Percentiles rank a stretch among this genome's conserved stretches.
phyloP scores from a whole-genome alignment of 37 sponge, comb jelly and placozoan genomes.

The Theonella swinhoei region DNA sequence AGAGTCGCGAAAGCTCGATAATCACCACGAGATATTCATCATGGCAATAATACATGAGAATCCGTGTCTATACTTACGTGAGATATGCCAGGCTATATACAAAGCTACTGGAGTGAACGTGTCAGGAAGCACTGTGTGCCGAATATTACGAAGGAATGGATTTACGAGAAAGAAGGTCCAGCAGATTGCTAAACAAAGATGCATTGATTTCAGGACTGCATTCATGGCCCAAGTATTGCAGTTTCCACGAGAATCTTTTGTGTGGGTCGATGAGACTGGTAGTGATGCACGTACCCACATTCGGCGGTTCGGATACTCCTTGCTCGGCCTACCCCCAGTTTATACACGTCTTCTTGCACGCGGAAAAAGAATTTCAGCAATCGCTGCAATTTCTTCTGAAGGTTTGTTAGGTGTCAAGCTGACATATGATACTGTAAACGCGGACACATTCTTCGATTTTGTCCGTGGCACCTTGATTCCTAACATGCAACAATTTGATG shows the following conservation, averaged over 20 bases:
- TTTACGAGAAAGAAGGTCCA: slow-evolving; percentile 45
- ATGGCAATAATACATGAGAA: background rate
- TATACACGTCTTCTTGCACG: slow-evolving; percentile 1
- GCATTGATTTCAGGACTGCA: slow-evolving; percentile 18
- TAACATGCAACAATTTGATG: slow-evolving; percentile 50
- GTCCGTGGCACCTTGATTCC: slow-evolving; percentile 37
- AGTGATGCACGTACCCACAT: slow-evolving; percentile 26
- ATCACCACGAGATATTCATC: slow-evolving; percentile 10
- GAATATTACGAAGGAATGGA: slow-evolving; percentile 32
- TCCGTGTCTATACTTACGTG: background rate
- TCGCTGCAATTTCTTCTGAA: slow-evolving; percentile 41
- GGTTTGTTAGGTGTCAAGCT: slow-evolving; percentile 29
- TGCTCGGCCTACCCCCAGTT: slow-evolving; percentile 8
- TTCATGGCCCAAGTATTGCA: slow-evolving; percentile 28
- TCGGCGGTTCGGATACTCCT: slow-evolving; percentile 29
- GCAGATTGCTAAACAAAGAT: slow-evolving; percentile 40
- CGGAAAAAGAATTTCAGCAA: slow-evolving; percentile 26
- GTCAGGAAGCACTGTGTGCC: slow-evolving; percentile 40
- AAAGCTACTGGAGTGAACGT: slow-evolving; percentile 22
- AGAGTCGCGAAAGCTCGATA: background rate
- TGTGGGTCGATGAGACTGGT: slow-evolving; percentile 70
- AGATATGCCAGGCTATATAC: background rate
- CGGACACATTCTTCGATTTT: slow-evolving; percentile 33
- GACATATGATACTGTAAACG: slow-evolving; percentile 17
- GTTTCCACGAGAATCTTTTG: slow-evolving; percentile 9